phyloP scores from a whole-genome alignment of 2,888 invertebrate species.

The Rhaphigaster nebulosa region DNA sequence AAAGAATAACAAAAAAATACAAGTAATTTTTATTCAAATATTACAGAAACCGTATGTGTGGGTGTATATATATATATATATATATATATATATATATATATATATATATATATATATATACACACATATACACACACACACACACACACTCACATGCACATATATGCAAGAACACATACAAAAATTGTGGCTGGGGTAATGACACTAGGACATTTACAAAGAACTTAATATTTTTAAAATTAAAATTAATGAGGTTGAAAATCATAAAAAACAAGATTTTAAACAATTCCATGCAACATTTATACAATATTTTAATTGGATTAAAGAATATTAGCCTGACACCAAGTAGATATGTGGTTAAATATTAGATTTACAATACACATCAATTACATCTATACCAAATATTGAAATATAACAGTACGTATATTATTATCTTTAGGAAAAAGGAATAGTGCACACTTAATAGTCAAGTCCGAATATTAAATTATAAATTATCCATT shows the following conservation, averaged over 20 bases:
- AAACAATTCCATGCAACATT: conserved; percentile 18
- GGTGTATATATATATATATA: background rate
- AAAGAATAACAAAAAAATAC: background rate
- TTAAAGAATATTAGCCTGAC: background rate
- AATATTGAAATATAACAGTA: conserved; percentile 30
- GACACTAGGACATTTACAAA: conserved; percentile 46
- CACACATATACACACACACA: background rate
- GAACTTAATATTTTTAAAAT: background rate
- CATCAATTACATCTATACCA: conserved; percentile 33
- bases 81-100: no score
- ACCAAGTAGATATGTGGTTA: conserved; percentile 2
- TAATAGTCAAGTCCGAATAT: background rate
- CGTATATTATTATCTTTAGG: background rate
- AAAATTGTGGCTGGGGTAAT: background rate
- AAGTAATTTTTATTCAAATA: background rate
- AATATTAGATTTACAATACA: conserved; percentile 28
- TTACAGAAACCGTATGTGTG: background rate
- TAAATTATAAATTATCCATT: background rate
- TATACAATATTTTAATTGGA: background rate
- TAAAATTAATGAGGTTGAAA: background rate
- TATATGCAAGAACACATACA: background rate
- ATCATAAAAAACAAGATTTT: background rate
- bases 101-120: no score
- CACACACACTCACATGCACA: background rate
- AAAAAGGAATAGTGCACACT: background rate